phyloP scores from a whole-genome alignment of 2,888 invertebrate species.

The Apamea epomidion region DNA sequence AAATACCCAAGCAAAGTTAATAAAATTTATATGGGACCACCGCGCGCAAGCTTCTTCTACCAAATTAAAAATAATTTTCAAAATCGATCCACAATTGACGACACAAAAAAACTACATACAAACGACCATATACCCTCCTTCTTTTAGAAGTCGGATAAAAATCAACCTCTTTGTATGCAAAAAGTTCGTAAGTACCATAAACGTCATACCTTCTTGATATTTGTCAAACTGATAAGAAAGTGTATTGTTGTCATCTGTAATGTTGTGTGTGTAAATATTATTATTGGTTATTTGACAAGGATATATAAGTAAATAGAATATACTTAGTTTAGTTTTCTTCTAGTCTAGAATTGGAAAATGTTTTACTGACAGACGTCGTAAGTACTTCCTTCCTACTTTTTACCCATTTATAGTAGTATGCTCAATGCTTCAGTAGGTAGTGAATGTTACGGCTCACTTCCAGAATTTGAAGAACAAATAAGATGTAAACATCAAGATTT shows the following conservation, averaged over 20 bases:
- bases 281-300: background rate
- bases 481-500: conserved; percentile 7
- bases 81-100: background rate
- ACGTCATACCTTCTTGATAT: background rate
- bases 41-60: background rate
- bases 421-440: background rate
- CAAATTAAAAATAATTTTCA: background rate
- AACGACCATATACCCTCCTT: background rate
- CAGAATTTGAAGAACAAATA: background rate
- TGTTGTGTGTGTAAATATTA: background rate
- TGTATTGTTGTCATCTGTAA: background rate
- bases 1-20: background rate
- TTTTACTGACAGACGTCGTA: conserved; percentile 7
- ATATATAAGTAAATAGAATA: background rate
- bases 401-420: background rate
- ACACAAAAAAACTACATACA: background rate
- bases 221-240: conserved; percentile 11
- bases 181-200: background rate
- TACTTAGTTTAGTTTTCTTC: background rate
- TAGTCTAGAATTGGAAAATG: background rate
- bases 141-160: too few relatives aligned
- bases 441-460: too few relatives aligned
- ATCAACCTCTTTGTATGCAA: background rate
- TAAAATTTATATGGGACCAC: too few relatives aligned
- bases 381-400: background rate